phyloP scores from a whole-genome alignment of 2,888 invertebrate genomes.

The Caenorhabditis angaria region DNA sequence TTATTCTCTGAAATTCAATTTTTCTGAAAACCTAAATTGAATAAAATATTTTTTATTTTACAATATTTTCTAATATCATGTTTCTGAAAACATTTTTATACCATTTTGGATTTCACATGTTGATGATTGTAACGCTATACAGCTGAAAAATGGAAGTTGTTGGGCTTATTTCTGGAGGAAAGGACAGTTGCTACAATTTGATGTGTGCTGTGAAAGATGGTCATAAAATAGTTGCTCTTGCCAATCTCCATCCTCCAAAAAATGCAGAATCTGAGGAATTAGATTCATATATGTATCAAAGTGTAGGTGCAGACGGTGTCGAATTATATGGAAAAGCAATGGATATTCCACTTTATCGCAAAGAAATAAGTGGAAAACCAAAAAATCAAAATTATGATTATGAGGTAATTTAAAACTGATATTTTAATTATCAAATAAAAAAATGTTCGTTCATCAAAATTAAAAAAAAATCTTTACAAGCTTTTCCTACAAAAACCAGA shows the following conservation, averaged over 20 bases:
- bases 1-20: not conserved
- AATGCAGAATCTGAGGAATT: slow-evolving; percentile 81
- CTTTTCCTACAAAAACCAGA: not conserved
- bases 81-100: not conserved
- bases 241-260: slow-evolving; percentile 86
- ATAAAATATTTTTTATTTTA: not conserved
- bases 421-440: not conserved
- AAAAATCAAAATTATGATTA: slow-evolving; percentile 71
- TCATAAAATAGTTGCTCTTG: slow-evolving; percentile 92
- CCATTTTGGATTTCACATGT: not conserved
- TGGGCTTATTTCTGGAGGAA: slow-evolving; percentile 84
- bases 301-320: slow-evolving; percentile 94
- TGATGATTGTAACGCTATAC: slow-evolving; percentile 6
- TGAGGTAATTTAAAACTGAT: slow-evolving; percentile 13
- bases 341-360: slow-evolving; percentile 87
- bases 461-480: not conserved
- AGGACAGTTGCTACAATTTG: slow-evolving; percentile 99
- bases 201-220: slow-evolving; percentile 84
- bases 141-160: slow-evolving; percentile 70
- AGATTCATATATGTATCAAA: slow-evolving; percentile 99
- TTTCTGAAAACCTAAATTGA: not conserved
- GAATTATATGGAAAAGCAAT: slow-evolving; percentile 88
- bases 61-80: not conserved
- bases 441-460: no score
- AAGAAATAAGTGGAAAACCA: slow-evolving; percentile 86